Conservation (phyloP, 2,888 invertebrate species). For the Dascillus cervinus region DNA sequence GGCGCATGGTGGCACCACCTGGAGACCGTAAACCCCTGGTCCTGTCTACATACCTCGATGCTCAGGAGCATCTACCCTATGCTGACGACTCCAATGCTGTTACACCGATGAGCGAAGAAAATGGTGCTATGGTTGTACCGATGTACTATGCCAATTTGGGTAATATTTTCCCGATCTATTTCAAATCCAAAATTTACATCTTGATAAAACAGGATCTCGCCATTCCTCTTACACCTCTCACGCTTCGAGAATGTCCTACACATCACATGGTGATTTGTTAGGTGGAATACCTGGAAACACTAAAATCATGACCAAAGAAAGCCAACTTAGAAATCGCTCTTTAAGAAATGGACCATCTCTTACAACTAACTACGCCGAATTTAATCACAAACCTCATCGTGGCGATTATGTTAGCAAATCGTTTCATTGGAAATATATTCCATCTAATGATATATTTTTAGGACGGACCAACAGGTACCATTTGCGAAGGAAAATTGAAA, state of each 20-base stretch:
- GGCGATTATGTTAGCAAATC: slow-evolving; percentile 58
- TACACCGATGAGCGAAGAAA: slow-evolving; percentile 97
- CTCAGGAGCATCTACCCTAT: slow-evolving; percentile 91
- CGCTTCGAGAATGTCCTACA: slow-evolving; percentile 87
- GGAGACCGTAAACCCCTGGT: slow-evolving; percentile 90
- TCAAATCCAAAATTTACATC: no score
- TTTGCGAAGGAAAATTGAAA: slow-evolving; percentile 77
- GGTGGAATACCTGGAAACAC: slow-evolving; percentile 56
- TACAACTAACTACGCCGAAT: slow-evolving; percentile 51
- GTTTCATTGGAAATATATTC: neutral
- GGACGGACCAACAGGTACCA: slow-evolving; percentile 74
- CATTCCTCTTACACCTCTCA: slow-evolving; percentile 95
- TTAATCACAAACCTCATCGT: slow-evolving; percentile 58
- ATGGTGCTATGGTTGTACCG: slow-evolving; percentile 89
- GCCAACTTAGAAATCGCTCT: slow-evolving; percentile 68
- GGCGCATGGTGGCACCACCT: slow-evolving; percentile 71
- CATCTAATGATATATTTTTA: slow-evolving; percentile 33
- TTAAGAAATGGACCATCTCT: slow-evolving; percentile 56
- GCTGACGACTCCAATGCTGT: slow-evolving; percentile 97
- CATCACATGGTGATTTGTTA: slow-evolving; percentile 86
- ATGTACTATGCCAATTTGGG: slow-evolving; percentile 83
- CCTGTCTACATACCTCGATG: slow-evolving; percentile 88
- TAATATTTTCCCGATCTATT: slow-evolving; percentile 31
- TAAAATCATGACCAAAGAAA: slow-evolving; percentile 75
- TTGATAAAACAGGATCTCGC: slow-evolving; percentile 68